Percentiles rank a stretch among this genome's conserved stretches.
phyloP scores from a whole-genome alignment of 53 echinoderm and acorn worm species.

The Zoroaster sp. region DNA sequence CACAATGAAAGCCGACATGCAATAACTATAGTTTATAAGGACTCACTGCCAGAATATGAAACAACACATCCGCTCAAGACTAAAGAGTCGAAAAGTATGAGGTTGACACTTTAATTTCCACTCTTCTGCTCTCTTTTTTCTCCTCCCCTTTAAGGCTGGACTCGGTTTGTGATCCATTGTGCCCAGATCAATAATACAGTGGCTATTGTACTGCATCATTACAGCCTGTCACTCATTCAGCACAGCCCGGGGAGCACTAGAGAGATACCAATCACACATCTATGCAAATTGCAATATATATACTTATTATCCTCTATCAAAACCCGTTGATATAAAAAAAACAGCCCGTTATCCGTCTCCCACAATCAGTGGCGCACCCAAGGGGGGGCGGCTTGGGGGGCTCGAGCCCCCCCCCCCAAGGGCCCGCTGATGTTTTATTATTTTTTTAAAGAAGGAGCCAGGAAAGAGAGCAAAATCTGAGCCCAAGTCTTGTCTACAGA shows the following conservation, averaged over 20 bases:
- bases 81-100: background rate
- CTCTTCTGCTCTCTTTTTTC: background rate
- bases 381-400: too few species aligned
- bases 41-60: background rate
- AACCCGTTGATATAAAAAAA: background rate
- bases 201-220: slow-evolving; percentile 4
- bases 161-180: slow-evolving; percentile 31
- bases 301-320: slow-evolving; percentile 17
- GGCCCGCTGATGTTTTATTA: too few species aligned
- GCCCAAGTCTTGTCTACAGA: too few species aligned
- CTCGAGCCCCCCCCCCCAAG: too few species aligned
- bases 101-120: background rate
- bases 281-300: slow-evolving; percentile 44
- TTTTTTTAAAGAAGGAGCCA: too few species aligned
- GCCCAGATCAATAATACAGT: background rate
- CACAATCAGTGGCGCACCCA: too few species aligned
- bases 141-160: background rate
- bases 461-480: too few species aligned
- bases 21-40: background rate
- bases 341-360: background rate
- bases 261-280: background rate
- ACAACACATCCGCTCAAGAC: background rate
- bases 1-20: background rate
- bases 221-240: slow-evolving; percentile 17
- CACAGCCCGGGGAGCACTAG: background rate